These are phyloP conservation scores for Syngnathus acus DNA, from an alignment of 2,797 vertebrate genomes.

Conservation along the genomic window DNA sequence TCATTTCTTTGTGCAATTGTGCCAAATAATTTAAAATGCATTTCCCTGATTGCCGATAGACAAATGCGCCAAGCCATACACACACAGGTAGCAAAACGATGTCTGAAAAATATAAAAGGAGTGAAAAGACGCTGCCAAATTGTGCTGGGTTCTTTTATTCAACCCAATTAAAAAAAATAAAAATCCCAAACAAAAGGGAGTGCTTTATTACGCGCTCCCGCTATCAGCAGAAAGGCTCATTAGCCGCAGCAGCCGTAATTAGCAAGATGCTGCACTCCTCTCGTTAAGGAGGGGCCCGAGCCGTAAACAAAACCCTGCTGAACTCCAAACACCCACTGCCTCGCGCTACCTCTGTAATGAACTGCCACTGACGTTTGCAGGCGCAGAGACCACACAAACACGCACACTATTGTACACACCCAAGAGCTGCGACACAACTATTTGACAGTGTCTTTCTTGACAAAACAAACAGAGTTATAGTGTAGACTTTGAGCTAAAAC, in stretches of 20 bases:
- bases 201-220: slow-evolving; percentile 62
- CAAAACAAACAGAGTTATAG: slow-evolving; percentile 5
- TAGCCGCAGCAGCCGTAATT: slow-evolving; percentile 75
- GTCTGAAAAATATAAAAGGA: slow-evolving; percentile 24
- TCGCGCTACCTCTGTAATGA: slow-evolving; percentile 57
- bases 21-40: neutral
- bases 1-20: neutral
- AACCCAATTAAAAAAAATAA: slow-evolving; percentile 67
- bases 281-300: slow-evolving; percentile 72
- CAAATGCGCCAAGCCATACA: slow-evolving; percentile 10
- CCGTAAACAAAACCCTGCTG: slow-evolving; percentile 71
- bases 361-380: slow-evolving; percentile 61
- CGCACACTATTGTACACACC: slow-evolving; percentile 21
- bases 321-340: slow-evolving; percentile 62
- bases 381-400: slow-evolving; percentile 26
- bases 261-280: slow-evolving; percentile 76
- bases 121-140: slow-evolving; percentile 30
- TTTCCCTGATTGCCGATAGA: neutral
- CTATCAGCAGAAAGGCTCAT: slow-evolving; percentile 72
- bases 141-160: slow-evolving; percentile 55
- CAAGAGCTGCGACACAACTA: neutral
- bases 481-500: neutral
- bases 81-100: slow-evolving; percentile 27
- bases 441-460: neutral
- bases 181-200: slow-evolving; percentile 67